Percentiles rank a stretch among this genome's conserved stretches.
phyloP scores from a whole-genome alignment of 2,797 vertebrate genomes.

The Protonibea diacanthus region DNA sequence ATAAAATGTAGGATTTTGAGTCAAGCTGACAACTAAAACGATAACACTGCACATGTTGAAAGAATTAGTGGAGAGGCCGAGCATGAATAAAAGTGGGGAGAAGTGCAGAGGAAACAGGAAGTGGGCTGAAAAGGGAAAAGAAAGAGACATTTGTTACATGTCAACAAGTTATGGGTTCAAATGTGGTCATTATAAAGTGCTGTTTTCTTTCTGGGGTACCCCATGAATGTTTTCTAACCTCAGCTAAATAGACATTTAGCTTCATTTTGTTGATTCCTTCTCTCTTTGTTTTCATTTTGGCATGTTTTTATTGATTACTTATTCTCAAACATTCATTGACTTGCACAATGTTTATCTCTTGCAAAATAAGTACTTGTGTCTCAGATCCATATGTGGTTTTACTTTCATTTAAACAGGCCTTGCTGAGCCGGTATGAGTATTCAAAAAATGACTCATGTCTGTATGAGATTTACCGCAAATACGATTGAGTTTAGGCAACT shows the following conservation, averaged over 20 bases:
- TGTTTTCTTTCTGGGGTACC: slow-evolving; percentile 32
- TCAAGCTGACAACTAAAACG: slow-evolving; percentile 31
- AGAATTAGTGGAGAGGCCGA: slow-evolving; percentile 44
- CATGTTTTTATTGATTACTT: not conserved
- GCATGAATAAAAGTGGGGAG: slow-evolving; percentile 4
- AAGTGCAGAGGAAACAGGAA: slow-evolving; percentile 45
- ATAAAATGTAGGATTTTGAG: slow-evolving; percentile 6
- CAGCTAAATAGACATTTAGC: not conserved
- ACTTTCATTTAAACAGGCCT: not conserved
- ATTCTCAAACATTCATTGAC: not conserved
- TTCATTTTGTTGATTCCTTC: not conserved
- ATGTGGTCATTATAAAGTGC: slow-evolving; percentile 29
- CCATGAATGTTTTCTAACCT: slow-evolving; percentile 13
- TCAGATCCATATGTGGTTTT: not conserved
- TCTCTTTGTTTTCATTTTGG: not conserved
- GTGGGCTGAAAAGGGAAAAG: slow-evolving; percentile 23
- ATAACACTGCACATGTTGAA: slow-evolving; percentile 50
- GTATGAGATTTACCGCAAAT: not conserved
- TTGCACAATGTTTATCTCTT: slow-evolving; percentile 13
- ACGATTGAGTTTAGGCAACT: not conserved
- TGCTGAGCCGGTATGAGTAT: not conserved
- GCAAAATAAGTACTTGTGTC: not conserved
- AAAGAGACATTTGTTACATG: slow-evolving; percentile 47
- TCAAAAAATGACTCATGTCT: not conserved
- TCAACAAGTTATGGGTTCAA: slow-evolving; percentile 47